A percentile compares a stretch with the other conserved stretches of the same genome.
phyloP scores from a whole-genome alignment of 2,888 invertebrate species.

The Netelia inedita region DNA sequence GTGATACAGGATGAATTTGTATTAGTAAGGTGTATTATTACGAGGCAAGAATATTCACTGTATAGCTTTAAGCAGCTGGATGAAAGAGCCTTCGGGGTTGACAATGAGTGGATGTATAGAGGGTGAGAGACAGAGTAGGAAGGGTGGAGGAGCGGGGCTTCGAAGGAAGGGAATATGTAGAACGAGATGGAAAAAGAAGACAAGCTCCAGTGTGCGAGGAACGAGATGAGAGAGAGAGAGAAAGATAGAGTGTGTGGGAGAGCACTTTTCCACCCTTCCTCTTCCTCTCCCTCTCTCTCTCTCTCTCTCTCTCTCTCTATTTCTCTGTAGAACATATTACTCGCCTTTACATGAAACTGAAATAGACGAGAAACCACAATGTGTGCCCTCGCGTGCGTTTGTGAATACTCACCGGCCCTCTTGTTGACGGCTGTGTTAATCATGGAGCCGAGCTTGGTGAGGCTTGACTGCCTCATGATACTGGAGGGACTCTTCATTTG shows the following conservation, averaged over 20 bases:
- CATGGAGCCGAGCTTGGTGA: constrained; percentile 88
- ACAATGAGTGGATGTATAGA: constrained; percentile 54
- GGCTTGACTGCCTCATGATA: constrained; percentile 88
- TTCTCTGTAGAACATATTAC: neutral
- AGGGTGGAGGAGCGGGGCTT: too few species aligned
- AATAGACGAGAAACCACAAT: constrained; percentile 15
- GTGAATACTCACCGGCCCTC: constrained; percentile 85
- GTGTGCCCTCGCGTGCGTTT: constrained; percentile 60
- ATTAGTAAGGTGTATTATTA: constrained; percentile 55
- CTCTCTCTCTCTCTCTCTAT: neutral
- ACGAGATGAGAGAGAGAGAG: constrained; percentile 29
- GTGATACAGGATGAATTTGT: constrained; percentile 46
- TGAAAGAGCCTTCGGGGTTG: constrained; percentile 50
- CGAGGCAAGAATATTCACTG: constrained; percentile 35
- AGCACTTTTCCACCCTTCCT: too few species aligned
- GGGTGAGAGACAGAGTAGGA: neutral
- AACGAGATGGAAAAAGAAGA: constrained; percentile 6
- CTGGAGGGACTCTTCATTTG: constrained; percentile 85
- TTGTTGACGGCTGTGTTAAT: constrained; percentile 88
- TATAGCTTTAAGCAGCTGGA: constrained; percentile 51
- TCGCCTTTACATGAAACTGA: neutral
- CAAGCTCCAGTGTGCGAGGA: constrained; percentile 36
- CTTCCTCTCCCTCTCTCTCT: too few species aligned
- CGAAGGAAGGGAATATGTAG: constrained; percentile 1
- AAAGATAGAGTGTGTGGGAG: too few species aligned